Evolutionary conservation across 92 coral and sea anemone species (phyloP).

Genomic region (Heteractis magnifica): DNA sequence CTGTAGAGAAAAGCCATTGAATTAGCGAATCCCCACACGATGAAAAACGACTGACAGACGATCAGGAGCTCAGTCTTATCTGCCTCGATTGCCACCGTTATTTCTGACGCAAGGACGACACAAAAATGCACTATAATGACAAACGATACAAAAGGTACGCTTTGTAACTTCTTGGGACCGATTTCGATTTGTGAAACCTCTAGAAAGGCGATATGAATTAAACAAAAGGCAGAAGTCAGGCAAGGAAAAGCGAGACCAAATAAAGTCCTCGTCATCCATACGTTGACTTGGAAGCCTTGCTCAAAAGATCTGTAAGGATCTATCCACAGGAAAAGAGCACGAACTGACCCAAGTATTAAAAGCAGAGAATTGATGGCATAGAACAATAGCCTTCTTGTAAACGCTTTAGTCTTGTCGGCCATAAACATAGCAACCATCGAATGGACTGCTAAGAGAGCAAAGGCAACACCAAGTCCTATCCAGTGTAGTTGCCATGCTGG

Average conservation of each 20-base stretch:
- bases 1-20: too few relatives aligned
- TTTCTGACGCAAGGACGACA: constrained; percentile 68
- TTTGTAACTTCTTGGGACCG: constrained; percentile 51
- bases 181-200: constrained; percentile 68
- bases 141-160: constrained; percentile 53
- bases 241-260: constrained; percentile 92
- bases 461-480: too few relatives aligned
- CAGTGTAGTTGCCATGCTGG: constrained; percentile 16
- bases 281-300: constrained; percentile 47
- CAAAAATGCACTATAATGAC: constrained; percentile 69
- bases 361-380: constrained; percentile 29
- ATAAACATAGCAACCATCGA: constrained; percentile 19
- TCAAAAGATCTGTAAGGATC: constrained; percentile 79
- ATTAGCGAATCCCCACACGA: too few relatives aligned
- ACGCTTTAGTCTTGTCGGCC: constrained; percentile 30
- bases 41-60: too few relatives aligned
- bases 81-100: constrained; percentile 57
- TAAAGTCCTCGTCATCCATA: constrained; percentile 65
- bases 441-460: constrained; percentile 6
- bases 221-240: constrained; percentile 7
- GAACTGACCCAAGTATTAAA: constrained; percentile 56
- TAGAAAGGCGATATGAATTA: constrained; percentile 81
- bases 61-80: neutral
- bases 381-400: constrained; percentile 50
- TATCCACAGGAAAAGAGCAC: constrained; percentile 68